phyloP scores from a whole-genome alignment of 2,113 vertebrate species.

The Upupa epops region DNA sequence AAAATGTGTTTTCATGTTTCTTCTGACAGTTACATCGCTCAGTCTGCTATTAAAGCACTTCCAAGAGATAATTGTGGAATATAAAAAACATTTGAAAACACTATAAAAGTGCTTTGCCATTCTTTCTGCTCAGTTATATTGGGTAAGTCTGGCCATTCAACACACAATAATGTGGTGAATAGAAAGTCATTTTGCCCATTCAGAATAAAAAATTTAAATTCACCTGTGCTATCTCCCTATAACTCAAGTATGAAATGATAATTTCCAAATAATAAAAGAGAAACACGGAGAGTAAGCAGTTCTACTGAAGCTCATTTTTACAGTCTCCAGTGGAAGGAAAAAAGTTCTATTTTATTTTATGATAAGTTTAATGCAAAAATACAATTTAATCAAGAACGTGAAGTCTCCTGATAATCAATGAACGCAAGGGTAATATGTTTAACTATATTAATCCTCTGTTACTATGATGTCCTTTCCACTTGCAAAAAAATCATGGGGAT shows the following conservation, averaged over 20 bases:
- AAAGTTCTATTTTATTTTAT: conserved; percentile 10
- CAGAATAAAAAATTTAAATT: background rate
- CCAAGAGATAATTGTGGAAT: background rate
- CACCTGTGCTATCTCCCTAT: background rate
- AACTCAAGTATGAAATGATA: background rate
- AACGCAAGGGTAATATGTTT: conserved; percentile 12
- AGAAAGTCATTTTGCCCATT: background rate
- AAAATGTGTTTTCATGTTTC: background rate
- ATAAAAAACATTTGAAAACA: background rate
- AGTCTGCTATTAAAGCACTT: background rate
- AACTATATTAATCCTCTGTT: background rate
- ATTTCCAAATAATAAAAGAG: background rate
- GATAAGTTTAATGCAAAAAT: conserved; percentile 15
- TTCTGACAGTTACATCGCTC: background rate
- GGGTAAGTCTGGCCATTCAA: background rate
- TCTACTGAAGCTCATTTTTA: conserved; percentile 30
- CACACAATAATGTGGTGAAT: background rate
- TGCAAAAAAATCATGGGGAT: background rate
- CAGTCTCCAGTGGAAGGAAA: background rate
- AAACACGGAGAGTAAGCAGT: background rate
- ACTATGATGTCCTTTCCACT: background rate
- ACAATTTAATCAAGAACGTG: conserved; percentile 20
- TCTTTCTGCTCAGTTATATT: background rate
- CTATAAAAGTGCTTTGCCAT: background rate
- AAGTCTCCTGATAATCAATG: background rate